Evolutionary conservation across 2,797 vertebrate genomes (phyloP).

Genomic region (Capromys pilorides): DNA sequence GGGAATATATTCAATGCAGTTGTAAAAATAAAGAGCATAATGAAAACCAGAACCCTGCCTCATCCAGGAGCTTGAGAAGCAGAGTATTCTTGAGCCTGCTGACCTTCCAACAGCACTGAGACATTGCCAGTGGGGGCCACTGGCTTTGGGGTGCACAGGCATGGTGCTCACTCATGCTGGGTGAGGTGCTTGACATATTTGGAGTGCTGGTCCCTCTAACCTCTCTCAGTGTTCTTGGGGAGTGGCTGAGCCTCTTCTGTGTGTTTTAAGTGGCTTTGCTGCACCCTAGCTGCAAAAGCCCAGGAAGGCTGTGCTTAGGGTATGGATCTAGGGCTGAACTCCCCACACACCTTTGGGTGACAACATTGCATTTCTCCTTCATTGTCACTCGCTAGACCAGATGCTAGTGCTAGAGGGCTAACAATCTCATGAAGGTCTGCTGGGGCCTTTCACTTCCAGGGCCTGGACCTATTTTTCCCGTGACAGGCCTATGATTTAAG

Average conservation of each 20-base stretch:
- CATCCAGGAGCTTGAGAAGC: background rate
- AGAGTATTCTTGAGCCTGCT: no score
- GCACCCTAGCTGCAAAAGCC: background rate
- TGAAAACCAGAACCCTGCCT: background rate
- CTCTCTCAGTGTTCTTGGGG: background rate
- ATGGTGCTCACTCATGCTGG: background rate
- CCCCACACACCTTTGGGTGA: background rate
- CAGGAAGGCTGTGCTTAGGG: background rate
- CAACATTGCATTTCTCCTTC: background rate
- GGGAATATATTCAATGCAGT: background rate
- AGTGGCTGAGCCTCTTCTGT: background rate
- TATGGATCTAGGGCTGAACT: background rate
- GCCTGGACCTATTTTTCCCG: no score
- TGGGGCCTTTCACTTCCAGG: background rate
- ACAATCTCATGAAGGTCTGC: background rate
- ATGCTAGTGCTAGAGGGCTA: background rate
- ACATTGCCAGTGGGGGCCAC: background rate
- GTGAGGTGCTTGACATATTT: no score
- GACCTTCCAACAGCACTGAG: background rate
- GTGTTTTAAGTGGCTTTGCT: background rate
- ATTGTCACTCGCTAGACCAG: background rate
- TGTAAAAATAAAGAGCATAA: background rate
- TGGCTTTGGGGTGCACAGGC: background rate
- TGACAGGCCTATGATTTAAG: background rate
- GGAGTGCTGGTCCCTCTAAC: no score